A percentile compares a stretch with the other conserved stretches of the same genome.
These are phyloP conservation scores for Corydoras sp. DNA, from an alignment of 2,113 vertebrate species.

Conservation along the genomic window DNA sequence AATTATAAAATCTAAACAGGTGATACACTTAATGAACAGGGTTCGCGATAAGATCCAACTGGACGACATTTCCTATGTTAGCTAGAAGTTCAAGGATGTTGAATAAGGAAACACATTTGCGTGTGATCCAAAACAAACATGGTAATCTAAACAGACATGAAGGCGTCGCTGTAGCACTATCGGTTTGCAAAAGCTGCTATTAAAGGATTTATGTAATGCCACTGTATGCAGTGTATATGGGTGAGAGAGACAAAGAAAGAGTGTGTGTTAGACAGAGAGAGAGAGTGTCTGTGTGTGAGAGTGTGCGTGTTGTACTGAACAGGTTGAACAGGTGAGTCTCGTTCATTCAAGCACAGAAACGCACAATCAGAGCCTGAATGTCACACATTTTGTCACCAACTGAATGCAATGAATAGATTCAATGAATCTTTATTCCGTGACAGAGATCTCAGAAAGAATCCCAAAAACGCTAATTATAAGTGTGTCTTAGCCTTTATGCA, in stretches of 20 bases:
- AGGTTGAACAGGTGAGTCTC: not conserved
- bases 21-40: no score
- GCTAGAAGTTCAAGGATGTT: not conserved
- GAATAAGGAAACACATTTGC: slow-evolving; percentile 1
- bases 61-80: no score
- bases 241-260: not conserved
- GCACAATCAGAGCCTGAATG: not conserved
- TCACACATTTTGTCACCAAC: not conserved
- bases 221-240: not conserved
- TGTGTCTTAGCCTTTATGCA: no score
- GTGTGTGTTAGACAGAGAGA: not conserved
- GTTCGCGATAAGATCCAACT: no score
- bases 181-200: not conserved
- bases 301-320: not conserved
- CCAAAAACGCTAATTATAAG: no score
- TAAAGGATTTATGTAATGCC: not conserved
- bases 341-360: not conserved
- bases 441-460: no score
- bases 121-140: slow-evolving; percentile 3
- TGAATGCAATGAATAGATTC: not conserved
- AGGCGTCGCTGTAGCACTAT: not conserved
- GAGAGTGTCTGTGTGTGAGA: not conserved
- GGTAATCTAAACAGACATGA: not conserved
- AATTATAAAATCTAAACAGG: no score
- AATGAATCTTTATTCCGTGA: no score